Conservation (phyloP, 2,113 vertebrate species). For the Erpornis zantholeuca region DNA sequence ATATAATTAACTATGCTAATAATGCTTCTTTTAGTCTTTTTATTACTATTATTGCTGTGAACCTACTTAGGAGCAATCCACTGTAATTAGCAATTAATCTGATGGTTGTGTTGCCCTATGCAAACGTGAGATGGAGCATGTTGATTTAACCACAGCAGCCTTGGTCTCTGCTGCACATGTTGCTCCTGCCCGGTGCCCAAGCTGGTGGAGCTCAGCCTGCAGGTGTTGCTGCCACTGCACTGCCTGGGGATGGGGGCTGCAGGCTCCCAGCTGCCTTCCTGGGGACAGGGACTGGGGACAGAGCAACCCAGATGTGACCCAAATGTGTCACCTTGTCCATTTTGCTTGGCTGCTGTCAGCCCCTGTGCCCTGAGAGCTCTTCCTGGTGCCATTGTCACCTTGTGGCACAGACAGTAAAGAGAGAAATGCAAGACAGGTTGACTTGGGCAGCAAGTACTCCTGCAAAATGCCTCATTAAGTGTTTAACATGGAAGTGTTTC, state of each 20-base stretch:
- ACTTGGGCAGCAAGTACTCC: background rate
- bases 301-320: too few species aligned
- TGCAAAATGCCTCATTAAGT: rapidly evolving
- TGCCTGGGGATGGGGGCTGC: background rate
- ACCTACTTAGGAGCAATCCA: constrained; percentile 42
- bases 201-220: rapidly evolving
- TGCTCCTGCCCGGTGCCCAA: background rate
- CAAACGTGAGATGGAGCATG: constrained; percentile 47
- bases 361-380: background rate
- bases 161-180: background rate
- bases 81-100: constrained; percentile 52
- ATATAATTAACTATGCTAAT: constrained; percentile 60
- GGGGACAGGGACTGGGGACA: background rate
- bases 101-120: constrained; percentile 48
- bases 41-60: constrained; percentile 37
- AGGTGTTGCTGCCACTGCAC: background rate
- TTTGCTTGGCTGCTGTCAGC: background rate
- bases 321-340: rapidly evolving
- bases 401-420: background rate
- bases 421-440: background rate
- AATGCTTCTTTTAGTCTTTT: constrained; percentile 43
- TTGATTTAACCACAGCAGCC: constrained; percentile 26
- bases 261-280: background rate
- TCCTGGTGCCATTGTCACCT: rapidly evolving
- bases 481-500: background rate